These are phyloP conservation scores for Burhinus oedicnemus DNA, from an alignment of 2,113 vertebrate genomes.

Conservation along the genomic window DNA sequence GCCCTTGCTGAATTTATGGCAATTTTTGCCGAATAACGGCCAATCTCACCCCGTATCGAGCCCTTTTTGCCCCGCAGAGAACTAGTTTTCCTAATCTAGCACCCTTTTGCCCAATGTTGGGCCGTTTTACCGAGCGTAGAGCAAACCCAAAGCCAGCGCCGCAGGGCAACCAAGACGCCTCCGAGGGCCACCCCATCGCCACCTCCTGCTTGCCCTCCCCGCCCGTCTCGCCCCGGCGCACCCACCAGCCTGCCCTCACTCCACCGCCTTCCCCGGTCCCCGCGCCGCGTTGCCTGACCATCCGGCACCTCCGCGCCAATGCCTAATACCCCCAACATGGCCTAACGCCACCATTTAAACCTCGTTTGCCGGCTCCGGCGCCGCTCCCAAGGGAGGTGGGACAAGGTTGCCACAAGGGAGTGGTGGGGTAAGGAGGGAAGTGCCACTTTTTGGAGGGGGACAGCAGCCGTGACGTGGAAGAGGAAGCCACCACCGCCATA, in stretches of 20 bases:
- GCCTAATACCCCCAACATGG: fast-evolving
- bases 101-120: too few species aligned
- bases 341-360: neutral
- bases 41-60: too few species aligned
- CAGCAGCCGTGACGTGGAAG: fast-evolving
- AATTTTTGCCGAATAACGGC: too few species aligned
- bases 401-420: neutral
- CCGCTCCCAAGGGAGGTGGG: neutral
- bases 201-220: neutral
- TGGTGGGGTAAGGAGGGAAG: neutral
- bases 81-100: too few species aligned
- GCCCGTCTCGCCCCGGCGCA: too few species aligned
- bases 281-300: fast-evolving
- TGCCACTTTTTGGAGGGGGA: fast-evolving
- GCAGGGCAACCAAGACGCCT: too few species aligned
- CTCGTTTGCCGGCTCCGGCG: too few species aligned
- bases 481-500: fast-evolving
- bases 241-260: too few species aligned
- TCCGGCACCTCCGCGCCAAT: neutral
- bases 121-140: too few species aligned
- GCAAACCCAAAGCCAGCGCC: too few species aligned
- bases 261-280: neutral
- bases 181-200: neutral
- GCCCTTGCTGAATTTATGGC: too few species aligned
- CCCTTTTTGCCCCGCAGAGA: too few species aligned